Conservation (phyloP, 1,140 invertebrate genomes). For the Platyscapa corneri region DNA sequence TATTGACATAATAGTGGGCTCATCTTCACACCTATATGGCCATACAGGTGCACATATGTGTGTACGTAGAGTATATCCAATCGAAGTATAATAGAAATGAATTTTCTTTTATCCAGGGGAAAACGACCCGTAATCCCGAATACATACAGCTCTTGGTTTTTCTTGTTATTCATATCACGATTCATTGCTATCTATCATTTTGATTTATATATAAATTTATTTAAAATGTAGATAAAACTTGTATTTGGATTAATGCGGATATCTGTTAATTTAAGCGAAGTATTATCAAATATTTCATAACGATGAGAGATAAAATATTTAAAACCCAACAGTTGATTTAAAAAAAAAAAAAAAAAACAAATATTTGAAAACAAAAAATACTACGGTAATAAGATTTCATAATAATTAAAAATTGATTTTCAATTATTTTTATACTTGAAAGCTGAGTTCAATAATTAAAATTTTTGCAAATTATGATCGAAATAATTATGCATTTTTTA, state of each 20-base stretch:
- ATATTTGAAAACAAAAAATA: too few species aligned
- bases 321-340: too few species aligned
- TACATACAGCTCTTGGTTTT: slow-evolving; percentile 27
- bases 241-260: background rate
- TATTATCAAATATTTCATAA: background rate
- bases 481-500: too few species aligned
- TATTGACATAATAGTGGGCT: slow-evolving; percentile 35
- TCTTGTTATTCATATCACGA: slow-evolving; percentile 4
- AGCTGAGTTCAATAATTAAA: too few species aligned
- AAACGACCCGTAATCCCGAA: slow-evolving; percentile 11
- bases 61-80: background rate
- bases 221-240: background rate
- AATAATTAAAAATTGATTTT: too few species aligned
- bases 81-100: slow-evolving; percentile 37
- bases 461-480: too few species aligned
- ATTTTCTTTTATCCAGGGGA: slow-evolving; percentile 28
- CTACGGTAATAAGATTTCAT: too few species aligned
- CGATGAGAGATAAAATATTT: too few species aligned
- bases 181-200: slow-evolving; percentile 2
- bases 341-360: too few species aligned
- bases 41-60: background rate
- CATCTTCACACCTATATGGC: background rate
- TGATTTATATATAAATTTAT: slow-evolving; percentile 19
- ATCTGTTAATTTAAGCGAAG: background rate
- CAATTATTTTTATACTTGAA: too few species aligned